These are phyloP conservation scores for Macrotis lagotis DNA, from an alignment of 2,113 vertebrate genomes.

Conservation along the genomic window DNA sequence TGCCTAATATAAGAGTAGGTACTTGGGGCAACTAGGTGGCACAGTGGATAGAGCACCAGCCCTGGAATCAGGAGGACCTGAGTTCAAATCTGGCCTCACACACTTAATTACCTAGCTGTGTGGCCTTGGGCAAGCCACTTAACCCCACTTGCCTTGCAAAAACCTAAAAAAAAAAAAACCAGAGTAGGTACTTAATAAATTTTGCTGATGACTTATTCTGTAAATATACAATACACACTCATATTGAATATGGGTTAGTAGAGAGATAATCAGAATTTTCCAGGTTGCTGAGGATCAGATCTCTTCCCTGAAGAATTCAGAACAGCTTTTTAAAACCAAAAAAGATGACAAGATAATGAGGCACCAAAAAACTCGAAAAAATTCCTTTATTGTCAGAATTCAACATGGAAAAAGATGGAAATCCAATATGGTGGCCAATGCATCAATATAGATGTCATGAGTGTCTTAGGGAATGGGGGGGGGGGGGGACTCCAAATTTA, in stretches of 20 bases:
- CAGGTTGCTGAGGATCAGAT: background rate
- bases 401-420: background rate
- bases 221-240: background rate
- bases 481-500: background rate
- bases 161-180: no score
- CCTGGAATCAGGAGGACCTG: no score
- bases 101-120: no score
- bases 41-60: no score
- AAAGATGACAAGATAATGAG: background rate
- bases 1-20: background rate
- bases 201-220: background rate
- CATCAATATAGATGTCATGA: background rate
- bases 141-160: no score
- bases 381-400: background rate
- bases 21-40: no score
- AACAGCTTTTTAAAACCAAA: background rate
- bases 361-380: background rate
- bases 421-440: background rate
- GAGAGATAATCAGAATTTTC: background rate
- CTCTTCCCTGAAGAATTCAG: background rate
- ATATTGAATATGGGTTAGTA: background rate
- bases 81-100: no score
- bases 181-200: fast-evolving
- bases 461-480: background rate
- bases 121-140: no score